Conservation (phyloP, 2,797 vertebrate genomes). For the Otus scops region DNA sequence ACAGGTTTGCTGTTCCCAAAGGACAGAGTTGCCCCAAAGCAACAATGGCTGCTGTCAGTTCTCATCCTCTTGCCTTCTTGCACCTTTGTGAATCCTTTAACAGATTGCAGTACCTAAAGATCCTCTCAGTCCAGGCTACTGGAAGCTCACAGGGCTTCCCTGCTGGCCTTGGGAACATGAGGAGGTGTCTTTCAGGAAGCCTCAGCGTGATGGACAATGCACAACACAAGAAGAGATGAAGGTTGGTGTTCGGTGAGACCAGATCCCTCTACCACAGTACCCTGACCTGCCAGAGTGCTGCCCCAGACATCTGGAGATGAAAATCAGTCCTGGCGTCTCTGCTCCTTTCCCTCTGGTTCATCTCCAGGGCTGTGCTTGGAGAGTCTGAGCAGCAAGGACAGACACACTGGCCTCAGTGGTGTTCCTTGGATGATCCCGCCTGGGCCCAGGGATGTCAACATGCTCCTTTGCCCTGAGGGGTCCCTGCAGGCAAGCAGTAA, state of each 20-base stretch:
- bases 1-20: neutral
- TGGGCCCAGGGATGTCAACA: neutral
- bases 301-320: neutral
- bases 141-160: neutral
- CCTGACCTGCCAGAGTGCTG: neutral
- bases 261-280: neutral
- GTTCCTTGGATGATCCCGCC: neutral
- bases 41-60: neutral
- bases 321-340: neutral
- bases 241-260: neutral
- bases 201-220: neutral
- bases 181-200: neutral
- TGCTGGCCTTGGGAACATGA: neutral
- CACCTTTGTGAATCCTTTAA: neutral
- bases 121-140: neutral
- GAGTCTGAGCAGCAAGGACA: neutral
- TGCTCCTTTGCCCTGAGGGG: neutral
- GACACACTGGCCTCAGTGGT: fast-evolving
- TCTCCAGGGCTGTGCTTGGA: neutral
- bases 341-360: neutral
- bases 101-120: neutral
- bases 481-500: neutral
- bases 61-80: neutral
- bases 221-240: neutral
- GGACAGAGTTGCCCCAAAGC: neutral